Evolutionary conservation across 2,797 vertebrate species (phyloP).

Genomic region (Phalloptychus januarius): DNA sequence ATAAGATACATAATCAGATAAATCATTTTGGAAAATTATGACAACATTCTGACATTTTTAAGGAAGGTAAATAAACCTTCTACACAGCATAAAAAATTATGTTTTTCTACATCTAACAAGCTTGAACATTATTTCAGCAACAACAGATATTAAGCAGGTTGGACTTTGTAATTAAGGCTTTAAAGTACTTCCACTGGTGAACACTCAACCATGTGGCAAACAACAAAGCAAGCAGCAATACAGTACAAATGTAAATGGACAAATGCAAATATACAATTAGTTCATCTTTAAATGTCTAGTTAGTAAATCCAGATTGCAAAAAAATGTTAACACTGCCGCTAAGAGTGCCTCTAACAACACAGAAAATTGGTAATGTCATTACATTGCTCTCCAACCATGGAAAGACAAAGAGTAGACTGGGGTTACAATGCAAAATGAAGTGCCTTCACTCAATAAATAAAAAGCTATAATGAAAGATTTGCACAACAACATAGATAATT

Average conservation of each 20-base stretch:
- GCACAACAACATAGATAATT: constrained; percentile 22
- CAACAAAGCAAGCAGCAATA: not conserved
- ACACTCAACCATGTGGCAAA: not conserved
- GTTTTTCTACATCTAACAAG: not conserved
- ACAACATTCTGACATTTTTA: not conserved
- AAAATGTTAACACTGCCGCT: not conserved
- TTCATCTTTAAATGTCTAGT: not conserved
- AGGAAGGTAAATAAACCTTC: not conserved
- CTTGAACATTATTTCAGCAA: not conserved
- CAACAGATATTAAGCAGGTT: not conserved
- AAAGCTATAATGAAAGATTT: constrained; percentile 31
- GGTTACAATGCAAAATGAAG: constrained; percentile 23
- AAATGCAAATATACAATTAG: not conserved
- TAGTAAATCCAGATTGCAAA: constrained; percentile 7
- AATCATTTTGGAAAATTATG: constrained; percentile 8
- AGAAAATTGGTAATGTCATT: constrained; percentile 27
- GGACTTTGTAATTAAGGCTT: not conserved
- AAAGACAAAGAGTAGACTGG: constrained; percentile 18
- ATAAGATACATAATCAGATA: not conserved
- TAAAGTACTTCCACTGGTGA: not conserved
- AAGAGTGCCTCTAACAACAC: constrained; percentile 24
- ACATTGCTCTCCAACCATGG: constrained; percentile 39
- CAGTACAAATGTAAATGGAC: constrained; percentile 5
- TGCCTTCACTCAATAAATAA: constrained; percentile 35
- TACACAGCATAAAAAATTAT: not conserved